Base-by-base conservation (phyloP, 2,113 vertebrate genomes). In the Muntiacus muntjak region DNA sequence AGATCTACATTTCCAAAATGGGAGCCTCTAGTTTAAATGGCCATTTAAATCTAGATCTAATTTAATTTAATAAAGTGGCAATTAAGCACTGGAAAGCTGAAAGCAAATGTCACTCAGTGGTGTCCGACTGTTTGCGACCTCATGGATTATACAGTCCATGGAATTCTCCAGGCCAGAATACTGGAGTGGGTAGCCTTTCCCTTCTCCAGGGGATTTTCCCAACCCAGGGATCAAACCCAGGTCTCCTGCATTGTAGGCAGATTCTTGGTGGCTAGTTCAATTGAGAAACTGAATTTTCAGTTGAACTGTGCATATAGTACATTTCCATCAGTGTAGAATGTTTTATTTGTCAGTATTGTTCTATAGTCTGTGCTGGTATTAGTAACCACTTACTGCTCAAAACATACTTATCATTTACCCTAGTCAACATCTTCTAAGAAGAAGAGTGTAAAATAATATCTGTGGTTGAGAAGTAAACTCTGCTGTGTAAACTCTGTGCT, bases 1-100 rank as follows among this genome's bases (percentile, higher is more conserved):
- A 91, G 7, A 43, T 19, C 52, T 79, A 28, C 15, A 17, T 9
- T 36, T 89, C 8, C 10, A 52, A 28, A n/a, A 6, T 19, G 23
- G 58, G 23, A 87, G 45, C 25, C 36, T 43, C 9, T 50, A 76
- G 4, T 11, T 33, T 14, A 33, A 17, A 40, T 21, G 14, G 45
- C 33, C 57, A 60, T 43, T 87, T 71, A 89, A 54, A 54, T 89
- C 54, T 43, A 81, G n/a, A 82, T 78, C 93, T 74, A 45, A 93
- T 57, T 62, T 30, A 76, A 71, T 82, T 87, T 64, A 89, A 87
- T 82, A 87, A 57, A 86, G 25, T 79, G 57, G 0, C 43, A 94
- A 5, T 36, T 47, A n/a, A 94, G 30, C 43, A 33, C 12, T 89
- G 57, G 21, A 74, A 92, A 93, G 1, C 17, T 71, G n/a, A 71